Conservation (phyloP, 2,797 vertebrate species). For the Tinamus major region DNA sequence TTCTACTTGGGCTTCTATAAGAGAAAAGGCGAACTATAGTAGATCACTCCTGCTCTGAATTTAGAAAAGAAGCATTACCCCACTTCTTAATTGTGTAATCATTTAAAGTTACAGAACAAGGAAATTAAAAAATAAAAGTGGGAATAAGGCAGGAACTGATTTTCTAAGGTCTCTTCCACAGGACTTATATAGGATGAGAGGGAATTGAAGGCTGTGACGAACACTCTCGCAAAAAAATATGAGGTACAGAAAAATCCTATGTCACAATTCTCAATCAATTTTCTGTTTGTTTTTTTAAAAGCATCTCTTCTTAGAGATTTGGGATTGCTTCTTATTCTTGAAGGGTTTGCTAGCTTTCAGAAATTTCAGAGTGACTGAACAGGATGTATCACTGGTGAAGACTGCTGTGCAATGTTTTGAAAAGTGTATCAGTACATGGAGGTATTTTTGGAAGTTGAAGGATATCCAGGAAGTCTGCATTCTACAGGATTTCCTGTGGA, state of each 20-base stretch:
- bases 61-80: not conserved
- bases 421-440: not conserved
- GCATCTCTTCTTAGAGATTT: not conserved
- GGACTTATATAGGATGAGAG: not conserved
- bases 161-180: not conserved
- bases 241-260: not conserved
- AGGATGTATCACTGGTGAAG: not conserved
- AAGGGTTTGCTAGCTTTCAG: not conserved
- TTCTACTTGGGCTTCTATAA: not conserved
- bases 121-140: not conserved
- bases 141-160: not conserved
- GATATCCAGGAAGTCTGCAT: slow-evolving; percentile 21
- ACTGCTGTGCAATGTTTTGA: not conserved
- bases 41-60: not conserved
- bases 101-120: not conserved
- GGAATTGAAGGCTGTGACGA: not conserved
- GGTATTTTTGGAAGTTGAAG: not conserved
- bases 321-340: not conserved
- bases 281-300: not conserved
- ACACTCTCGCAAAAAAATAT: not conserved
- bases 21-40: not conserved
- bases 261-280: not conserved
- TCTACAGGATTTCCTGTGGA: slow-evolving; percentile 42
- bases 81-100: not conserved
- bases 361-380: not conserved